phyloP scores from a whole-genome alignment of 2,113 vertebrate species.

The Anguilla rostrata region DNA sequence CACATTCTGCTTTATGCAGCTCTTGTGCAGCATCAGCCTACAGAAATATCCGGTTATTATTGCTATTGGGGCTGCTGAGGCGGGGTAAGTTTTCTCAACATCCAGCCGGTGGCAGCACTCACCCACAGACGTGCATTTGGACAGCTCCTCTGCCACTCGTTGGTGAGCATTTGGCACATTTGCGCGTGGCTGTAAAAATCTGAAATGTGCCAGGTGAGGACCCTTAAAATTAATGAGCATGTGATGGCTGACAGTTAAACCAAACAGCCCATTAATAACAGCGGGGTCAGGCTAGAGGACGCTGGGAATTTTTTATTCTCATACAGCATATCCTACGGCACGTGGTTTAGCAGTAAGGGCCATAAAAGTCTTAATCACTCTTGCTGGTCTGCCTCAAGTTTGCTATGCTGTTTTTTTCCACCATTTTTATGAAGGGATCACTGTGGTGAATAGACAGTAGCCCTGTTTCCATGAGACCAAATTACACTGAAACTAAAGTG shows the following conservation, averaged over 20 bases:
- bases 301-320: neutral
- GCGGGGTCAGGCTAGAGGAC: neutral
- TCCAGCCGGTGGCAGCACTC: neutral
- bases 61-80: neutral
- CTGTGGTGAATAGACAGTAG: too few relatives aligned
- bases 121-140: neutral
- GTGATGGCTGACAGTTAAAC: neutral
- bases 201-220: neutral
- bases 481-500: too few relatives aligned
- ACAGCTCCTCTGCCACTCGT: neutral
- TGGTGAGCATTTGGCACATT: neutral
- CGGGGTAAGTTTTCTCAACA: neutral
- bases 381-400: neutral
- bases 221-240: neutral
- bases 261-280: neutral
- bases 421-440: too few relatives aligned
- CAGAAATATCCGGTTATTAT: neutral
- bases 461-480: too few relatives aligned
- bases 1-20: neutral
- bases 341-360: neutral
- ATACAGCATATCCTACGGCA: neutral
- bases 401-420: too few relatives aligned
- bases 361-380: neutral
- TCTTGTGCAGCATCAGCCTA: neutral
- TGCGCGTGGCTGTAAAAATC: neutral